These are phyloP conservation scores for Caretta caretta DNA, from an alignment of 2,113 vertebrate species.

Conservation along the genomic window DNA sequence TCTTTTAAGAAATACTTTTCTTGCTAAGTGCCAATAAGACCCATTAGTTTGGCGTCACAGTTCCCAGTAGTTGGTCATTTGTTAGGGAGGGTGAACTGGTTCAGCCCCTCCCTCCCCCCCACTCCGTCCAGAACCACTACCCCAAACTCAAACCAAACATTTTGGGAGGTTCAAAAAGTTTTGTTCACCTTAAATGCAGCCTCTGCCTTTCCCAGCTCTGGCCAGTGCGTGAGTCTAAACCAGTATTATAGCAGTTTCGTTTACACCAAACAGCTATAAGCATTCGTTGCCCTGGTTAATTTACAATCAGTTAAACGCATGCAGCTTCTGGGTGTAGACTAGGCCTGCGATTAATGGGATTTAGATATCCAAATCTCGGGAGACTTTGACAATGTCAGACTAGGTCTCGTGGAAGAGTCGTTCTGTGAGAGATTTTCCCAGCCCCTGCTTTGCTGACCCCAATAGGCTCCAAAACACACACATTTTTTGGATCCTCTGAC, in stretches of 20 bases:
- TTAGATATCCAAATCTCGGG: background rate
- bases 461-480: no score
- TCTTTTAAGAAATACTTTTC: no score
- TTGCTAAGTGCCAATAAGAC: no score
- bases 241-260: background rate
- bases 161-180: background rate
- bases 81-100: background rate
- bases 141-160: background rate
- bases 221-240: background rate
- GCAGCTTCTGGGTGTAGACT: background rate
- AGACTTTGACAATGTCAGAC: no score
- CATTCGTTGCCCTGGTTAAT: background rate
- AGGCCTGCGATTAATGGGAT: background rate
- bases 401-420: no score
- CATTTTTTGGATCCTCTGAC: no score
- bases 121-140: background rate
- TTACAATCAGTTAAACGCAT: background rate
- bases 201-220: background rate
- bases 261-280: background rate
- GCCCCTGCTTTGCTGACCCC: no score
- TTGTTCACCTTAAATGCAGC: background rate
- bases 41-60: background rate
- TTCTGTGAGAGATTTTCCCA: no score
- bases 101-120: background rate
- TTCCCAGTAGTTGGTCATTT: background rate